These are phyloP conservation scores for Coracopsis vasa DNA, from an alignment of 2,113 vertebrate genomes.

Conservation along the genomic window DNA sequence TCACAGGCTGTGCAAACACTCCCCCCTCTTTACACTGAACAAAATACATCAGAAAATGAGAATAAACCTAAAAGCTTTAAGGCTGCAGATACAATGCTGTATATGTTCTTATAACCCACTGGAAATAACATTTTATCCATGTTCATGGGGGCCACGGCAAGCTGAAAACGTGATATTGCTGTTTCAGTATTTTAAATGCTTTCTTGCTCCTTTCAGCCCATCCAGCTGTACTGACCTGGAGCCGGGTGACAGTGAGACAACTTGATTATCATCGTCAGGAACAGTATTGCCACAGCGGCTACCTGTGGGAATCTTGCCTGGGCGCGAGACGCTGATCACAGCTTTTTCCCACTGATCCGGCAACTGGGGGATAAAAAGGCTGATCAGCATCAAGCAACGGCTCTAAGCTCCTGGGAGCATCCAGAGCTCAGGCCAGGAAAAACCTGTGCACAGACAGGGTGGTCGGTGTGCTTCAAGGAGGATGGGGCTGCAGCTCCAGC, in stretches of 20 bases:
- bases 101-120: background rate
- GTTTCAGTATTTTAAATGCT: background rate
- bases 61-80: background rate
- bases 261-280: conserved; percentile 92
- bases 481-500: background rate
- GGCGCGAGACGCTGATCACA: conserved; percentile 84
- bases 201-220: background rate
- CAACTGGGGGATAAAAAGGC: conserved; percentile 72
- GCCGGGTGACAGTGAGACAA: conserved; percentile 87
- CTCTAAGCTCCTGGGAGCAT: background rate
- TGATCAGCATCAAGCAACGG: background rate
- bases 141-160: background rate
- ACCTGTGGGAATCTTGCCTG: conserved; percentile 83
- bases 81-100: background rate
- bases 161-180: background rate
- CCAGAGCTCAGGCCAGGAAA: background rate
- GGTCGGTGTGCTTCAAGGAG: background rate
- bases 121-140: background rate
- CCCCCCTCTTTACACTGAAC: background rate
- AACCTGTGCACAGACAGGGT: rapidly evolving
- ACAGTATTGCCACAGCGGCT: conserved; percentile 93
- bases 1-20: conserved; percentile 24
- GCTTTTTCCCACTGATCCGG: conserved; percentile 97
- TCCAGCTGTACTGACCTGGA: conserved; percentile 79
- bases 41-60: background rate